These are phyloP conservation scores for Ochlodes sylvanus DNA, from an alignment of 2,888 invertebrate genomes.

Conservation along the genomic window DNA sequence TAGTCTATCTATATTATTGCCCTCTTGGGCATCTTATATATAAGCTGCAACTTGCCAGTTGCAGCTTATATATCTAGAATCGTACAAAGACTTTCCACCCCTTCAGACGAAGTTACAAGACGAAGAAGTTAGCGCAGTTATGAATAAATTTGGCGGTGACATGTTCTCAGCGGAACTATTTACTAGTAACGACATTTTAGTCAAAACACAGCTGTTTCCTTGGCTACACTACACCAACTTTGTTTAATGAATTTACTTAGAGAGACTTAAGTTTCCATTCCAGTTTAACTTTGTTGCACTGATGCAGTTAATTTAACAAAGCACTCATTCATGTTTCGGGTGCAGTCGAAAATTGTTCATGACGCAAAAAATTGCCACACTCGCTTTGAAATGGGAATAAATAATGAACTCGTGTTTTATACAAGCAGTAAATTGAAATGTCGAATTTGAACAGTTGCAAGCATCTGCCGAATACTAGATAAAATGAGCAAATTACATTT, in stretches of 20 bases:
- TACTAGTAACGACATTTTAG: background rate
- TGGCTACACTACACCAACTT: background rate
- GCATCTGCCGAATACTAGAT: too few species aligned
- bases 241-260: conserved; percentile 9
- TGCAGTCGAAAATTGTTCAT: background rate
- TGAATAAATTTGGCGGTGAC: conserved; percentile 2
- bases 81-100: background rate
- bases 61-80: background rate
- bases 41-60: too few species aligned
- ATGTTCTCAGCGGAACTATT: background rate
- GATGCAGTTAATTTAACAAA: conserved; percentile 1
- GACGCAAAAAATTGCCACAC: background rate
- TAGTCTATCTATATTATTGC: too few species aligned
- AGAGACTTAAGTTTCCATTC: conserved; percentile 1
- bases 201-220: conserved; percentile 5
- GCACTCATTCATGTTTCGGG: background rate
- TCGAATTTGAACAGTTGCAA: too few species aligned
- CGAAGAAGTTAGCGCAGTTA: background rate
- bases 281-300: conserved; percentile 8
- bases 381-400: background rate
- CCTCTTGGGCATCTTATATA: too few species aligned
- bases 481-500: too few species aligned
- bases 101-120: background rate
- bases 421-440: too few species aligned
- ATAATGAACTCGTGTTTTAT: background rate